Conservation (phyloP, 2,797 vertebrate species). For the Champsocephalus esox region DNA sequence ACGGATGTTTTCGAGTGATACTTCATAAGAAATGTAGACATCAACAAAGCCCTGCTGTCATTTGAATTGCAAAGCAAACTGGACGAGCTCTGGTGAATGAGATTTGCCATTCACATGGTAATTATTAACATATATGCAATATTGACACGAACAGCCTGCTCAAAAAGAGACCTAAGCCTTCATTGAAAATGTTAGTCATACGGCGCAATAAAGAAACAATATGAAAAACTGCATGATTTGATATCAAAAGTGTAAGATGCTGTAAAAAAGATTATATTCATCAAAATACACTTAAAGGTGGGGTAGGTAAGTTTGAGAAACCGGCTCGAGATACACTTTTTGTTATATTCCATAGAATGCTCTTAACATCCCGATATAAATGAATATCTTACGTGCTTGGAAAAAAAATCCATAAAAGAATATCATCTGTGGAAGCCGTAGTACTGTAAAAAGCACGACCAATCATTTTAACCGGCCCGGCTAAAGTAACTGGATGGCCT, state of each 20-base stretch:
- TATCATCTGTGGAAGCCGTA: too few relatives aligned
- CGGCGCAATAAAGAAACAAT: background rate
- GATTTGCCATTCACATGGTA: slow-evolving; percentile 60
- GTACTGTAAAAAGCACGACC: too few relatives aligned
- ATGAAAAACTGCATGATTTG: background rate
- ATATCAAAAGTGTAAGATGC: background rate
- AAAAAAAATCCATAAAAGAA: too few relatives aligned
- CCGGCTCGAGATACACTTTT: too few relatives aligned
- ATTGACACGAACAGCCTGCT: slow-evolving; percentile 1
- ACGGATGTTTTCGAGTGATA: slow-evolving; percentile 5
- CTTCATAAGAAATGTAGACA: slow-evolving; percentile 1
- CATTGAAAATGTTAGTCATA: background rate
- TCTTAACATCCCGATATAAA: too few relatives aligned
- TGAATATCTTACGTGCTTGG: too few relatives aligned
- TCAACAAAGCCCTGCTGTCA: background rate
- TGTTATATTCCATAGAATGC: too few relatives aligned
- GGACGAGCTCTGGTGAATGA: slow-evolving; percentile 5
- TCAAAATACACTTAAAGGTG: background rate
- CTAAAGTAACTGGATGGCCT: too few relatives aligned
- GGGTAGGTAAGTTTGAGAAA: too few relatives aligned
- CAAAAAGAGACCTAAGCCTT: background rate
- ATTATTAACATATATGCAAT: background rate
- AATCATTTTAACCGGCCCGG: too few relatives aligned
- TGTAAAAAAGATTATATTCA: background rate
- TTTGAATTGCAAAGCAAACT: slow-evolving; percentile 60